Evolutionary conservation across 23 tunicate species (phyloP), one percentile per base, ranked within the genome.

Genomic region (Styela plicata): DNA sequence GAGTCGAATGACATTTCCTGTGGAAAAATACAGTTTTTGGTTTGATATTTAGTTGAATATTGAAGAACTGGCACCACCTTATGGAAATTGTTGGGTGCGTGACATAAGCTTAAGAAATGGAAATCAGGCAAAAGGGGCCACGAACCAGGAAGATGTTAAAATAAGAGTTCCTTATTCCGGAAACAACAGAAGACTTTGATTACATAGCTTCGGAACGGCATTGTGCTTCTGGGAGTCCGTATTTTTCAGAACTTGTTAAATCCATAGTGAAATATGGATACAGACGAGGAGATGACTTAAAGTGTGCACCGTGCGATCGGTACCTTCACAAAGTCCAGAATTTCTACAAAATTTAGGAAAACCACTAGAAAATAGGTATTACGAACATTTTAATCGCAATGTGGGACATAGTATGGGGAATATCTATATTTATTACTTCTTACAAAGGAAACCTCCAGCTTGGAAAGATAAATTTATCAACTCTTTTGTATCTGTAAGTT

Each of bases 341-440:
- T 88, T 84, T 57, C 76, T 93, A 74, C 64, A 78, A 57, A 93
- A 88, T 35, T 62, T 93, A 64, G 63, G 73, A 20, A 68, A 84
- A 26, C 73, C 88, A 1, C 69, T 88, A 44, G 98, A 93, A 78
- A 69, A 74, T 26, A 69, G 79, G 65, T 93, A 84, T 79, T 69
- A 80, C 62, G 63, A 73, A 27, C 91, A 93, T 69, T 63, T 66
- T 77, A 81, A 85, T 32, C 66, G 69, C 21, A 93, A 93, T 79
- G 95, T 94, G 73, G 86, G 88, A 24, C 98, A 94, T 37, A 85
- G 91, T 34, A 94, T 94, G 98, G 98, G 98, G 33, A 89, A 91
- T 62, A 69, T 86, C 70, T 89, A 70, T 76, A 74, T 80, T 3
- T 82, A 86, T 80, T 86, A 79, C 64, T 70, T 74, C 37, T 73